phyloP scores from a whole-genome alignment of 37 sponge, comb jelly and placozoan species.

The Haliclona indistincta region DNA sequence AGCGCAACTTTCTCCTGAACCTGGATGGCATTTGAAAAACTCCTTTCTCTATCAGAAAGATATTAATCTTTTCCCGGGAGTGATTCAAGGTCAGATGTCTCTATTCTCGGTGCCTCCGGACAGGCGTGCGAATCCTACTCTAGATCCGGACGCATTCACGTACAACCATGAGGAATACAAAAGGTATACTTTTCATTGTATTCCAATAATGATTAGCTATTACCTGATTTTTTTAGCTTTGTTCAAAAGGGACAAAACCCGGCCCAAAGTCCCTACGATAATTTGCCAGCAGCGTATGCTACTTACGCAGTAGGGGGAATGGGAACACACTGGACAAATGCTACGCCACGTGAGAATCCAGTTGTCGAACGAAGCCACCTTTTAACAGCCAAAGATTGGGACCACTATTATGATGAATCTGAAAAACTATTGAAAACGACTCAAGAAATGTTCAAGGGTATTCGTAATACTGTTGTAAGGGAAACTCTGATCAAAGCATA shows the following conservation, averaged over 20 bases:
- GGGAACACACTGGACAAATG: constrained; percentile 51
- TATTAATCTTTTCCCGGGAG: constrained; percentile 32
- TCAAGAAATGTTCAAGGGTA: constrained; percentile 36
- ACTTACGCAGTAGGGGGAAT: constrained; percentile 61
- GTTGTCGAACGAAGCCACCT: constrained; percentile 17
- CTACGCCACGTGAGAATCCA: constrained; percentile 24
- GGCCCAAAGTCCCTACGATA: constrained; percentile 28
- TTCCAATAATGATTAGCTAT: not conserved
- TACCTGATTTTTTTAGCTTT: constrained; percentile 16
- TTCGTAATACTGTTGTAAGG: constrained; percentile 36
- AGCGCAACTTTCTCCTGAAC: constrained; percentile 34
- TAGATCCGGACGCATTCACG: constrained; percentile 32
- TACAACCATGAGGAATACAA: constrained; percentile 10
- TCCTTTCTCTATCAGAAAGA: constrained; percentile 41
- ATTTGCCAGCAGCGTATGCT: constrained; percentile 41
- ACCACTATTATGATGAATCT: constrained; percentile 25
- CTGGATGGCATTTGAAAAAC: constrained; percentile 55
- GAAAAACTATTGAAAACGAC: constrained; percentile 27
- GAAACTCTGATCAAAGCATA: constrained; percentile 20
- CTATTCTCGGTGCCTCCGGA: constrained; percentile 40
- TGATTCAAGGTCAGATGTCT: constrained; percentile 26
- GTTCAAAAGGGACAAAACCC: constrained; percentile 33
- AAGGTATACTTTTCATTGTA: constrained; percentile 18
- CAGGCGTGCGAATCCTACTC: constrained; percentile 26
- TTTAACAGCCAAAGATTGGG: constrained; percentile 20